Base-by-base conservation (phyloP, 2,888 invertebrate species). In the Uloborus plumipes region DNA sequence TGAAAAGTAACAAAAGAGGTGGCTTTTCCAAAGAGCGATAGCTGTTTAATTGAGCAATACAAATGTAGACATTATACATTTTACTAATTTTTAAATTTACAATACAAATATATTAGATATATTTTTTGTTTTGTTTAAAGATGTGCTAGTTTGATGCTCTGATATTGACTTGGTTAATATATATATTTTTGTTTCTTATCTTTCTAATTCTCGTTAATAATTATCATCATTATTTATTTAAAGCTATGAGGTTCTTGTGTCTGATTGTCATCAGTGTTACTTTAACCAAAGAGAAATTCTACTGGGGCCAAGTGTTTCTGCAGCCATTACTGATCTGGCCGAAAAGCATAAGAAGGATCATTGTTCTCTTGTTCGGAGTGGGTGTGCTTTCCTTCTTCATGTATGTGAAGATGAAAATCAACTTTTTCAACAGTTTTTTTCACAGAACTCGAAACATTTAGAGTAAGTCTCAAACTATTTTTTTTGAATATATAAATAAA, bases 401-500 rank as follows among this genome's bases (percentile, higher is more conserved):
- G 94, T 98, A 0, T 97, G 97, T 86, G 93, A 97, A 86, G 99
- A 99, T 89, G 99, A 99, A 89, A 93, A 95, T 87, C 93, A 95
- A 85, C 91, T 99, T 3, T 99, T 94, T 89, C 92, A 93, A 85
- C 96, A 98, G 88, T 98, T 98, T 89, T 99, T 99, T 88, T 91
- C 92, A 0, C 91, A 92, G 58, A 90, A 92, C 0, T 93, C 94
- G 9, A 89, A 90, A 2, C 92, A 93, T 65, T 88, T 96, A 7
- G 91, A 92, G 92, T 94, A 86, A 91, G 90, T 88, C 26, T 26
- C 53, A 58, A 77, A 51, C 16, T 55, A 55, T 39, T 39, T n/a
- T 26, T 59, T 39, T 39, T 69, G 1, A 0, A 11, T 16, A 26
- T 15, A 22, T 20, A 58, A 55, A 49, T 59, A n/a, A 61, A 20